Evolutionary conservation across 2,888 invertebrate genomes (phyloP), one percentile per base, ranked within the genome.

Genomic region (Tethea ocularis): DNA sequence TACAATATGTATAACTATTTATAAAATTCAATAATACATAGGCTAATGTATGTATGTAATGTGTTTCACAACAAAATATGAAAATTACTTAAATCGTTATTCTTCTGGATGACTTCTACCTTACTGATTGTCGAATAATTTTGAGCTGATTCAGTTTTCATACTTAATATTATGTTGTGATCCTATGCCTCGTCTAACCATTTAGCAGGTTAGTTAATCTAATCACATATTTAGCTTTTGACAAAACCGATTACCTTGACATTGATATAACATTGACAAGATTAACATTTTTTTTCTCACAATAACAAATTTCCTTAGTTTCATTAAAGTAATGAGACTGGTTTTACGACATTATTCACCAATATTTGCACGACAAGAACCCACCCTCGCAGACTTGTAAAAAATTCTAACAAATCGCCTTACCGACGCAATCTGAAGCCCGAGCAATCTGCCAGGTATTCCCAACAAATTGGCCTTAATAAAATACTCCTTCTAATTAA

Each of bases 401-500:
- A 74, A 73, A 79, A 77, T 74, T 66, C 72, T 68, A 71, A 76
- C 83, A 84, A 87, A 87, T 85, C 80, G 81, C 74, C 74, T 72
- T 67, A 68, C 64, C 59, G 67, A 63, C 66, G 69, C 69, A 68
- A 69, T 69, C 71, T 62, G 71, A 74, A 74, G 72, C 77, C 74
- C 69, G 70, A 66, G 78, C 84, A 82, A 84, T 87, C 86, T 81
- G 75, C 73, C 91, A 89, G 91, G 91, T 90, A 90, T 88, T 86
- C 74, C 78, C 78, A 77, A 89, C 91, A 91, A 91, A 91, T 91
- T 91, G 91, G 83, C 84, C 82, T 83, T 87, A 88, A 90, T 90
- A 89, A 91, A 91, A 89, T 88, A 88, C 87, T 87, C 82, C 74
- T 79, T 83, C 84, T 88, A 89, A 91, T 91, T 90, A 91, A 89